Conservation (phyloP, 1,140 invertebrate genomes). For the Portunus trituberculatus region DNA sequence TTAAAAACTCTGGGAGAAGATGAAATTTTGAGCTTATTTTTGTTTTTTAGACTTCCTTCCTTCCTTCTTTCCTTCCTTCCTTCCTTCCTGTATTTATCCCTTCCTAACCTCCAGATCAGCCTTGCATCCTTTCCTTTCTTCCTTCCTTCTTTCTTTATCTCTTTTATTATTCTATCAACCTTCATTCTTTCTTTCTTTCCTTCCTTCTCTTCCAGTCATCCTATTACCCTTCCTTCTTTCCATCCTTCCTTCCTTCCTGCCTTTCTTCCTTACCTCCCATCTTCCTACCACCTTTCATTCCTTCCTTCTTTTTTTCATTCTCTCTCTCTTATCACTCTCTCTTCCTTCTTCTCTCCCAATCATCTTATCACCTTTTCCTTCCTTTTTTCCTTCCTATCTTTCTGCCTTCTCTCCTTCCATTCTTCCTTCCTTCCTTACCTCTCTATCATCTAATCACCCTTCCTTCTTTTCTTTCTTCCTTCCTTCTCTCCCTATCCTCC, state of each 20-base stretch:
- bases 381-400: background rate
- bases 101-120: background rate
- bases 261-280: background rate
- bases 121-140: background rate
- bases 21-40: too few species aligned
- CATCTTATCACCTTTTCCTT: background rate
- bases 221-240: conserved; percentile 75
- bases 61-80: background rate
- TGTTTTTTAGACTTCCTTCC: background rate
- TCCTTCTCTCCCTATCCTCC: too few species aligned
- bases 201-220: conserved; percentile 67
- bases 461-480: background rate
- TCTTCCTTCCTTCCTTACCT: background rate
- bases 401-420: conserved; percentile 77
- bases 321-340: conserved; percentile 29
- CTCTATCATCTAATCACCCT: background rate
- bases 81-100: background rate
- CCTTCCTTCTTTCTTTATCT: background rate
- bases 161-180: background rate
- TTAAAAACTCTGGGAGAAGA: too few species aligned
- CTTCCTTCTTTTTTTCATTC: background rate
- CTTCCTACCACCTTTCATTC: background rate
- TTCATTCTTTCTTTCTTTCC: background rate
- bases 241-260: background rate
- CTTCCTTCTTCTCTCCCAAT: background rate